Percentiles rank a stretch among this genome's conserved stretches.
These are phyloP conservation scores for Acanthis flammea DNA, from an alignment of 2,797 vertebrate genomes.

Conservation along the genomic window DNA sequence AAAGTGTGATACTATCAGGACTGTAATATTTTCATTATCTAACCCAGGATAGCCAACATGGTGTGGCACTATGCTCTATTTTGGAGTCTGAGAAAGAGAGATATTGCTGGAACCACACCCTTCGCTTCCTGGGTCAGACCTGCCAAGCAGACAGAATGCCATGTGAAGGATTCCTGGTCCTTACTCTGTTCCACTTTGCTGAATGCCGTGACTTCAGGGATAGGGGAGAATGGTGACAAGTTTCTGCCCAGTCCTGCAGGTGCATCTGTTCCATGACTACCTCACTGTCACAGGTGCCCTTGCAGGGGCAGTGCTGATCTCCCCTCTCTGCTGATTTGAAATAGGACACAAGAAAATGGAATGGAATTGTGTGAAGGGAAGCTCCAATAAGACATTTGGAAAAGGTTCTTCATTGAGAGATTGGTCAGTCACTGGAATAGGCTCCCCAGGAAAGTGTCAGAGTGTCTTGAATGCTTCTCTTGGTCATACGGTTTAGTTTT, in stretches of 20 bases:
- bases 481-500: background rate
- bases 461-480: background rate
- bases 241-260: background rate
- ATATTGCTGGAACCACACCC: background rate
- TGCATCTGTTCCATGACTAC: rapidly evolving
- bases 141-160: background rate
- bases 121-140: background rate
- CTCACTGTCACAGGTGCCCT: rapidly evolving
- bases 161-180: background rate
- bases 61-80: background rate
- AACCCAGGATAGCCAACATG: background rate
- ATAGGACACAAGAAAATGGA: background rate
- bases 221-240: background rate
- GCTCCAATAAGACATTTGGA: background rate
- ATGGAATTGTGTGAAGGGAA: background rate
- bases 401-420: background rate
- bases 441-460: background rate
- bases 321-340: background rate
- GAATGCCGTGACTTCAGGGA: rapidly evolving
- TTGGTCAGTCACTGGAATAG: background rate
- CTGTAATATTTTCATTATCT: background rate
- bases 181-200: rapidly evolving
- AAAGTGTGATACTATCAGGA: background rate
- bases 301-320: background rate
- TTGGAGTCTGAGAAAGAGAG: background rate